Evolutionary conservation across 2,888 invertebrate species (phyloP).

Genomic region (Odontocerum albicorne): DNA sequence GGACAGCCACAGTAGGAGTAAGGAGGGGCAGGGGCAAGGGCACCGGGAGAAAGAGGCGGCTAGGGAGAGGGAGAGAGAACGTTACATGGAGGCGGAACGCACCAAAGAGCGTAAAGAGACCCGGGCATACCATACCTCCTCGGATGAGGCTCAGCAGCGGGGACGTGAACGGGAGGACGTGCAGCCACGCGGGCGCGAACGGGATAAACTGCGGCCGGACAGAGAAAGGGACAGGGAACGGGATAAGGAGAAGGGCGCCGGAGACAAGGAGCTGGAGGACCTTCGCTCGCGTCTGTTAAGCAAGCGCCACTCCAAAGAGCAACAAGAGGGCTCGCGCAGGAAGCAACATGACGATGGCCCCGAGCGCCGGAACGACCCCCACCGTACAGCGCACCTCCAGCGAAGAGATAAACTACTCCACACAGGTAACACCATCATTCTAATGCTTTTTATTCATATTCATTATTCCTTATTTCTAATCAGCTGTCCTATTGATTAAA

Average conservation of each 20-base stretch:
- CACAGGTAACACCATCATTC: no score
- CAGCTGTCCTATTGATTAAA: no score
- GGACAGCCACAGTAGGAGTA: constrained; percentile 41
- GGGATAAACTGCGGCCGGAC: not conserved
- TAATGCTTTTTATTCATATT: no score
- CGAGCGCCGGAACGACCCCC: not conserved
- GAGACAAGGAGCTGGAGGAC: constrained; percentile 70
- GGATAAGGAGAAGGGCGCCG: constrained; percentile 53
- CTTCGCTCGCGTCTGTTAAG: constrained; percentile 71
- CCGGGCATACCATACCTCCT: not conserved
- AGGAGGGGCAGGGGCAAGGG: constrained; percentile 39
- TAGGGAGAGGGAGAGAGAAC: constrained; percentile 6
- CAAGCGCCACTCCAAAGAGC: constrained; percentile 69
- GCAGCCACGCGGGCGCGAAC: not conserved
- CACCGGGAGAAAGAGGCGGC: not conserved
- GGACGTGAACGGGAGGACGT: not conserved
- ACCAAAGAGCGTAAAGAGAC: constrained; percentile 35
- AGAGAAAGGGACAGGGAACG: constrained; percentile 40
- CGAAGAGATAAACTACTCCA: constrained; percentile 69
- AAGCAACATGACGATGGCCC: not conserved
- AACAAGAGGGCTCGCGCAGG: constrained; percentile 38
- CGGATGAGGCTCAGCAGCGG: not conserved
- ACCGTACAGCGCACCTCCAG: constrained; percentile 49
- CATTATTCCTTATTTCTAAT: no score
- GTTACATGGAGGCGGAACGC: constrained; percentile 3